Evolutionary conservation across 2,888 invertebrate genomes (phyloP).

Genomic region (Adineta ricciae): DNA sequence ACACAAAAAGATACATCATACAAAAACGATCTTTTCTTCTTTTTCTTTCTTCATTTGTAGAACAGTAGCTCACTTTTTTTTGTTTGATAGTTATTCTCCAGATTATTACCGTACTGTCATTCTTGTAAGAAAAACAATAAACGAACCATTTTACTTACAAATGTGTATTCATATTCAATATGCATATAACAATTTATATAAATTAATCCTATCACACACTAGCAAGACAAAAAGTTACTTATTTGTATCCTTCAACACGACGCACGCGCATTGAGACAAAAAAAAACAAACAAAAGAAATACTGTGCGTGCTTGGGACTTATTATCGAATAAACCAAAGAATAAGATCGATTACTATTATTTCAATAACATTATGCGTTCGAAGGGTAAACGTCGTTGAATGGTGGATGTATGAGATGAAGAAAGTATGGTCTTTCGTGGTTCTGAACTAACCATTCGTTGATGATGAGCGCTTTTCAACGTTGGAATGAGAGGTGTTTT

Average conservation of each 20-base stretch:
- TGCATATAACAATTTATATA: background rate
- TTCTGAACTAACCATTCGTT: slow-evolving; percentile 12
- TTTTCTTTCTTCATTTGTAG: background rate
- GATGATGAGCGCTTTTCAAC: background rate
- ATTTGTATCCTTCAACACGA: background rate
- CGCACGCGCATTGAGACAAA: background rate
- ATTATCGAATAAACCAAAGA: too few relatives aligned
- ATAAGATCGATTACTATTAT: background rate
- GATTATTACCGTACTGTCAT: background rate
- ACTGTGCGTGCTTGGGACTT: too few relatives aligned
- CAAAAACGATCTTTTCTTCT: background rate
- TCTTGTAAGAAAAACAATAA: background rate
- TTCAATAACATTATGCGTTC: background rate
- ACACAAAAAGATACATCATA: background rate
- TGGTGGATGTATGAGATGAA: background rate
- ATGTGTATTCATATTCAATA: background rate
- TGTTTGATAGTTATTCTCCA: background rate
- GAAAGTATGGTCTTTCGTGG: background rate
- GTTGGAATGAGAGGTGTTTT: background rate
- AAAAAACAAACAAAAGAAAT: background rate
- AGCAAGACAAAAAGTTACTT: slow-evolving; percentile 2
- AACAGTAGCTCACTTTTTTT: background rate
- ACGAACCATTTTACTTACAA: background rate
- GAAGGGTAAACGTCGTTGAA: slow-evolving; percentile 13
- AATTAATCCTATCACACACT: background rate